Base-by-base conservation (phyloP, 2,113 vertebrate genomes). In the Boulengerochromis microlepis region DNA sequence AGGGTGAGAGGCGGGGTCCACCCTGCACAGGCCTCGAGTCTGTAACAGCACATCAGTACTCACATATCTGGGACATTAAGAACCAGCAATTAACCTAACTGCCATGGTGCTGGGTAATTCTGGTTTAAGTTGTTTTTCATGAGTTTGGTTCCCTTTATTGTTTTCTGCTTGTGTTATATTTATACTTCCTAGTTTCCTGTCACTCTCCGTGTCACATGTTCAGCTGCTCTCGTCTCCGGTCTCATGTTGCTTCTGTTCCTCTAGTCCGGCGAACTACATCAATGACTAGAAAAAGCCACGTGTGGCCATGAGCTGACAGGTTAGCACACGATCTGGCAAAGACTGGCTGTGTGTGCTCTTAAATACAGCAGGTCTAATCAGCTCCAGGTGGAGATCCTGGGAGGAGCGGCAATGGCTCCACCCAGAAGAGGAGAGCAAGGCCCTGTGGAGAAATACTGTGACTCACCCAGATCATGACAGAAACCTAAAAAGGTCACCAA, bases 251-350 rank as follows among this genome's bases (percentile, higher is more conserved):
- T n/a, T 53, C 19, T 53, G 52, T 53, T 53, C 10, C 19, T 53
- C 52, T 53, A 11, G 19, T 22, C 19, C 5, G 5, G 52, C 9
- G 19, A n/a, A n/a, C 19, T 2, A 3, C 4, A n/a, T n/a, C 10
- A 22, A 22, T 1, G 5, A 4, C 52, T 54, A 54, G 52, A 11
- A 54, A 54, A 54, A 22, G 52, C 10, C n/a, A 54, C 5, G 3
- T 0, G 0, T 22, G 52, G 4, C 18, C 18, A 5, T 0, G 5
- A 11, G 10, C 52, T 1, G 9, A 2, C 52, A 53, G 52, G 19
- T 6, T 53, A 53, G 2, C 52, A 53, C 19, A 22, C 5, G 0
- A 53, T 11, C 52, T 53, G 52, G 3, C 0, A 3, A 54, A 2
- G 52, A 53, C 52, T 22, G 8, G n/a, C 52, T 54, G 53, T 12